Conservation (phyloP, 2,113 vertebrate genomes). For the Triplophysa tibetana region DNA sequence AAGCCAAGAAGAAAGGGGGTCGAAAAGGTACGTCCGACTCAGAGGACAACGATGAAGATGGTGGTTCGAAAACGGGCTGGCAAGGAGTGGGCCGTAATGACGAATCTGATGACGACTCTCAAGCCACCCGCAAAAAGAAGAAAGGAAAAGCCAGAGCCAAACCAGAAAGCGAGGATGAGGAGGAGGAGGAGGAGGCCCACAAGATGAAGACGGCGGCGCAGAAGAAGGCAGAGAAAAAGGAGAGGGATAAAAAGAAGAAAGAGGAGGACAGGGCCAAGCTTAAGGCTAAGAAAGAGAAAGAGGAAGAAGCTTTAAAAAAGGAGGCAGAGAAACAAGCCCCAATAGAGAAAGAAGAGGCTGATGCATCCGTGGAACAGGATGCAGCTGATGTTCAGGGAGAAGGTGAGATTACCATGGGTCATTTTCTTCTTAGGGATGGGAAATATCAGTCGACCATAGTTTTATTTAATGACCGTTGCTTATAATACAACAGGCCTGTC, state of each 20-base stretch:
- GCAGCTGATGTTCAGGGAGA: conserved; percentile 74
- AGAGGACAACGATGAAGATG: conserved; percentile 73
- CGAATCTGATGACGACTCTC: conserved; percentile 73
- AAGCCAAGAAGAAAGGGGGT: conserved; percentile 77
- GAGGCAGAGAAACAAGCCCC: conserved; percentile 59
- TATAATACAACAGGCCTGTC: no score
- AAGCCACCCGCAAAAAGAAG: conserved; percentile 78
- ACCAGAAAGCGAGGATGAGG: conserved; percentile 73
- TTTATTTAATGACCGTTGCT: no score
- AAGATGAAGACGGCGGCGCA: conserved; percentile 96
- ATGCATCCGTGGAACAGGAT: conserved; percentile 74
- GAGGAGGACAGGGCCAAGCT: conserved; percentile 85
- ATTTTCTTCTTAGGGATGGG: background rate
- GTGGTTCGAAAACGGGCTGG: conserved; percentile 33
- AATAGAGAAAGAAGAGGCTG: conserved; percentile 44
- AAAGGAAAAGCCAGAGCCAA: conserved; percentile 74
- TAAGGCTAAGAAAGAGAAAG: conserved; percentile 84
- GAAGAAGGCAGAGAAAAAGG: conserved; percentile 98
- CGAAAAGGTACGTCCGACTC: conserved; percentile 67
- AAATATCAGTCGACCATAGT: no score
- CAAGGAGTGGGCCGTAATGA: conserved; percentile 33
- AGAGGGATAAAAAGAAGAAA: conserved; percentile 90
- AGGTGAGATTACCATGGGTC: conserved; percentile 67
- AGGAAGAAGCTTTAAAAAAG: conserved; percentile 70
- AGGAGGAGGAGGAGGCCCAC: conserved; percentile 73